Conservation (phyloP, 2,888 invertebrate species). For the Noctua fimbriata region DNA sequence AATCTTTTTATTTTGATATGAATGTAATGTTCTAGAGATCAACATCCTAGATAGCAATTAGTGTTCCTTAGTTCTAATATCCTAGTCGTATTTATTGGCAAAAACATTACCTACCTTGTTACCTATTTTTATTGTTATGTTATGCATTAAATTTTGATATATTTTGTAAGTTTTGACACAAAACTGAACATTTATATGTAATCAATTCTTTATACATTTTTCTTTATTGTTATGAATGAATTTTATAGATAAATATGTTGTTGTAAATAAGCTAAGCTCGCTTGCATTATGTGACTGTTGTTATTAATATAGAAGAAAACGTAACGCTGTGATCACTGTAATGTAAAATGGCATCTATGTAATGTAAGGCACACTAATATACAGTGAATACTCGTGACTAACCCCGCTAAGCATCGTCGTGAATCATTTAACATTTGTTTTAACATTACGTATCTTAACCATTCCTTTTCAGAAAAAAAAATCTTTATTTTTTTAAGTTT, state of each 20-base stretch:
- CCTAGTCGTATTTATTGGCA: conserved; percentile 86
- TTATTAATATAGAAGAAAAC: conserved; percentile 82
- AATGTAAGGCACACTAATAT: conserved; percentile 86
- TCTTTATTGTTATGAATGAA: conserved; percentile 77
- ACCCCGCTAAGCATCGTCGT: conserved; percentile 86
- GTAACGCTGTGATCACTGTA: conserved; percentile 82
- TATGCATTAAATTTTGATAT: conserved; percentile 67
- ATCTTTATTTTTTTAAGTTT: conserved; percentile 52
- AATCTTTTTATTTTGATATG: conserved; percentile 48
- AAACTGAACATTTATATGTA: conserved; percentile 69
- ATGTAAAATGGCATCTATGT: conserved; percentile 83
- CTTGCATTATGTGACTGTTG: conserved; percentile 89
- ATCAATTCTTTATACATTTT: conserved; percentile 71
- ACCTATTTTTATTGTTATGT: conserved; percentile 66
- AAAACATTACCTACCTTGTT: conserved; percentile 81
- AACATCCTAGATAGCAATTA: conserved; percentile 78
- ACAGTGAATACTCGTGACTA: conserved; percentile 86
- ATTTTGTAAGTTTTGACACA: conserved; percentile 70
- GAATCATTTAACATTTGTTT: conserved; percentile 76
- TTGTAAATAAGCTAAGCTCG: conserved; percentile 89
- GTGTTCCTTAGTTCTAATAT: conserved; percentile 65
- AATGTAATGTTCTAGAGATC: conserved; percentile 73
- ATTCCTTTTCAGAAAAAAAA: conserved; percentile 69
- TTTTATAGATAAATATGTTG: conserved; percentile 77
- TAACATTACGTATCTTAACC: conserved; percentile 72